Percentiles rank a stretch among this genome's conserved stretches.
These are phyloP conservation scores for Acanthornis magna DNA, from an alignment of 2,797 vertebrate genomes.

Conservation along the genomic window DNA sequence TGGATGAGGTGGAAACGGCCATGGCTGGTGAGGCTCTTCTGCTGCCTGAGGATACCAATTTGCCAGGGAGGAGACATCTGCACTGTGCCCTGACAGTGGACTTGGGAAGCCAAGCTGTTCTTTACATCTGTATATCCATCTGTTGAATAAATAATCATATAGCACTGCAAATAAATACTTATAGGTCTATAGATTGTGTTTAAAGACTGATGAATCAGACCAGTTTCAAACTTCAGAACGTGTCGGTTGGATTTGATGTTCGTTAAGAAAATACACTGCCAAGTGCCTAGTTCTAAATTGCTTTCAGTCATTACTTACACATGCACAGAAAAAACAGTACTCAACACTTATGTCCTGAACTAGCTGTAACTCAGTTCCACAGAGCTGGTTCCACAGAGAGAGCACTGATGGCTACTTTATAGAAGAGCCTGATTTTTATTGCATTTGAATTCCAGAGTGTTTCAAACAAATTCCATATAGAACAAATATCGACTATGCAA, in stretches of 20 bases:
- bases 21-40: neutral
- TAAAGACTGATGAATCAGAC: neutral
- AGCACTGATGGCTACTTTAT: neutral
- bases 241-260: neutral
- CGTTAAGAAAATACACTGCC: neutral
- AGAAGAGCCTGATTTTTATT: neutral
- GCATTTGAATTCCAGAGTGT: neutral
- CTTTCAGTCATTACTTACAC: neutral
- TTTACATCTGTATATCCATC: neutral
- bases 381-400: neutral
- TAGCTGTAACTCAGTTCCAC: neutral
- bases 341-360: accelerated
- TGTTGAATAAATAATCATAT: neutral
- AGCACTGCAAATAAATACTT: neutral
- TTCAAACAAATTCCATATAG: neutral
- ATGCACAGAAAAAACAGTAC: neutral
- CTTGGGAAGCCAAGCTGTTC: neutral
- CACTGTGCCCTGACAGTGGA: neutral
- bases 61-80: neutral
- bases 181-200: neutral
- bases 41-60: accelerated
- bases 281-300: neutral
- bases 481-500: neutral
- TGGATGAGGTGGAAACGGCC: neutral
- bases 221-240: neutral